Percentiles rank a stretch among this genome's conserved stretches.
Conservation (phyloP, 2,113 vertebrate genomes). For the Xiphophorus hellerii region DNA sequence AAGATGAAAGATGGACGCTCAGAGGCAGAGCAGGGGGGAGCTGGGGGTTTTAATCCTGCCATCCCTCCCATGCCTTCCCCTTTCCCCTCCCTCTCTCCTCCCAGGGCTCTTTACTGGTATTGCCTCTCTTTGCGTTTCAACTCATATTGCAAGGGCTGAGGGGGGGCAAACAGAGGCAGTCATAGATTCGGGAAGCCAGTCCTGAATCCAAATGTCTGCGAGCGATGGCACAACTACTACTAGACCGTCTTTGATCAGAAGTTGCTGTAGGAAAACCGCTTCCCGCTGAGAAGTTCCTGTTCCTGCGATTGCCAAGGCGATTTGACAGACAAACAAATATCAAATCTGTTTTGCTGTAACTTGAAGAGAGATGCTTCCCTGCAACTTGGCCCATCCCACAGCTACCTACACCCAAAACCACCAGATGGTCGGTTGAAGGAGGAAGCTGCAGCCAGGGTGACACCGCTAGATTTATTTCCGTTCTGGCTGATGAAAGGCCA, state of each 20-base stretch:
- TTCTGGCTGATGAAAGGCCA: conserved; percentile 59
- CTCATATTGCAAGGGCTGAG: conserved; percentile 40
- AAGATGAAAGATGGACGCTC: conserved; percentile 79
- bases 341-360: conserved; percentile 51
- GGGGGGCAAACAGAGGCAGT: conserved; percentile 63
- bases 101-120: conserved; percentile 50
- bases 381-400: conserved; percentile 14
- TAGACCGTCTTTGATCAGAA: conserved; percentile 68
- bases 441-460: conserved; percentile 25
- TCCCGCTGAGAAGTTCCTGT: conserved; percentile 40
- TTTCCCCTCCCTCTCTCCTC: conserved; percentile 36
- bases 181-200: conserved; percentile 48
- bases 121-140: conserved; percentile 63
- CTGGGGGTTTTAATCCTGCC: conserved; percentile 65
- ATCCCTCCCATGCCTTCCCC: conserved; percentile 51
- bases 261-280: conserved; percentile 54
- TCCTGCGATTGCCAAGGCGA: conserved; percentile 46
- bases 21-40: conserved; percentile 42
- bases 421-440: conserved; percentile 47
- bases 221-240: conserved; percentile 53
- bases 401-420: conserved; percentile 17
- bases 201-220: conserved; percentile 70
- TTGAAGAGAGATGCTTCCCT: conserved; percentile 37
- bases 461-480: conserved; percentile 50
- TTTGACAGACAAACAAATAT: conserved; percentile 64